These are phyloP conservation scores for Laupala kohalensis DNA, from an alignment of 1,140 invertebrate genomes.

Conservation along the genomic window DNA sequence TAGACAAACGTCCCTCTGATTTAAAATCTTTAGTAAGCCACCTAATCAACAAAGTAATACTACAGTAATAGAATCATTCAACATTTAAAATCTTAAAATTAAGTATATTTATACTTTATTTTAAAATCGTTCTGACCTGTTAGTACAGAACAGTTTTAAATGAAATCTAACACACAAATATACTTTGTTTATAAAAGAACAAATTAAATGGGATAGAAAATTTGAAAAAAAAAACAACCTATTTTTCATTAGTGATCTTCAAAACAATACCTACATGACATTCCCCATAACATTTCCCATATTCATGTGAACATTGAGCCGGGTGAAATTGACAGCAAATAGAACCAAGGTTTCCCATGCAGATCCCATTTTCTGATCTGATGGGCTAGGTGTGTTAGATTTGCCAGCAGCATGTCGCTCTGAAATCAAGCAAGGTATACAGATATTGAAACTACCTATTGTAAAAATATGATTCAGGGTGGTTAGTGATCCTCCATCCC, in stretches of 20 bases:
- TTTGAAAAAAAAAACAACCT: no score
- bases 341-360: slow-evolving; percentile 91
- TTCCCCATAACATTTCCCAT: slow-evolving; percentile 99
- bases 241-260: no score
- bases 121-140: not conserved
- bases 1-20: slow-evolving; percentile 79
- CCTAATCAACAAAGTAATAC: slow-evolving; percentile 30
- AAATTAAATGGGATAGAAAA: no score
- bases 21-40: slow-evolving; percentile 86
- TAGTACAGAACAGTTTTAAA: not conserved
- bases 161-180: not conserved
- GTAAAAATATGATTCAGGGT: no score
- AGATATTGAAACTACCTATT: no score
- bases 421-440: no score
- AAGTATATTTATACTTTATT: not conserved
- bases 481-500: no score
- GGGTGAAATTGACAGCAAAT: slow-evolving; percentile 90
- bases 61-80: no score
- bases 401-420: slow-evolving; percentile 16
- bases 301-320: slow-evolving; percentile 93
- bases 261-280: slow-evolving; percentile 48
- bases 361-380: slow-evolving; percentile 36
- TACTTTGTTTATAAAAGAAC: no score
- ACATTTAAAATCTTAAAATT: no score
- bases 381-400: slow-evolving; percentile 32